A percentile compares a stretch with the other conserved stretches of the same genome.
Conservation (phyloP, 2,888 invertebrate genomes). For the Eutolmus rufibarbis region DNA sequence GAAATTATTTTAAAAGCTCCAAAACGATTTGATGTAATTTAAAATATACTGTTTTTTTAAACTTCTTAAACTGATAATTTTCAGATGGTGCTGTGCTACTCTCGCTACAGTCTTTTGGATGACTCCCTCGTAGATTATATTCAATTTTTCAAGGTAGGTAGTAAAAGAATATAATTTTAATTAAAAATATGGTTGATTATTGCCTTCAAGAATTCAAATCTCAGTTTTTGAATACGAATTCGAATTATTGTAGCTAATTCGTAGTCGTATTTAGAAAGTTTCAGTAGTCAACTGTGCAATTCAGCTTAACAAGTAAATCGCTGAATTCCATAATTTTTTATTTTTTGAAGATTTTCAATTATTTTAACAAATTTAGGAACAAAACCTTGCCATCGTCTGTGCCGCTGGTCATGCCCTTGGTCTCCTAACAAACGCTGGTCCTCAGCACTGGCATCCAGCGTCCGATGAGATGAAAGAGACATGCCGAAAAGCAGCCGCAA, state of each 20-base stretch:
- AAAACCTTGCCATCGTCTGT: slow-evolving; percentile 77
- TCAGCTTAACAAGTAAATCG: too few species aligned
- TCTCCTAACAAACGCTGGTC: slow-evolving; percentile 74
- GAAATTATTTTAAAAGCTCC: slow-evolving; percentile 74
- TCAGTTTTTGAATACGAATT: neutral
- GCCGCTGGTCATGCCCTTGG: slow-evolving; percentile 83
- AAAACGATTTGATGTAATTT: slow-evolving; percentile 58
- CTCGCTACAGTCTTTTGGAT: slow-evolving; percentile 82
- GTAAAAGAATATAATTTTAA: neutral
- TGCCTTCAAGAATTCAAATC: too few species aligned
- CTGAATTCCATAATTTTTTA: too few species aligned
- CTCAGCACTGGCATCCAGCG: slow-evolving; percentile 80
- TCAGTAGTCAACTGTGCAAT: too few species aligned
- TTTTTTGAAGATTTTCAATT: neutral
- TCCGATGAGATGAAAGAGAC: slow-evolving; percentile 68
- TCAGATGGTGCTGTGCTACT: slow-evolving; percentile 70
- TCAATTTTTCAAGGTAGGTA: slow-evolving; percentile 70
- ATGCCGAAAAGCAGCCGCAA: slow-evolving; percentile 69
- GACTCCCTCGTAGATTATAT: slow-evolving; percentile 76
- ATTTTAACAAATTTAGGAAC: slow-evolving; percentile 57
- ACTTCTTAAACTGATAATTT: slow-evolving; percentile 6
- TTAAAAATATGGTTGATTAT: neutral
- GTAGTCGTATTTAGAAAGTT: too few species aligned
- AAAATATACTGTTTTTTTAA: neutral
- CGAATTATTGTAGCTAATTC: neutral